phyloP scores from a whole-genome alignment of 1,140 invertebrate genomes.

The Limonius californicus region DNA sequence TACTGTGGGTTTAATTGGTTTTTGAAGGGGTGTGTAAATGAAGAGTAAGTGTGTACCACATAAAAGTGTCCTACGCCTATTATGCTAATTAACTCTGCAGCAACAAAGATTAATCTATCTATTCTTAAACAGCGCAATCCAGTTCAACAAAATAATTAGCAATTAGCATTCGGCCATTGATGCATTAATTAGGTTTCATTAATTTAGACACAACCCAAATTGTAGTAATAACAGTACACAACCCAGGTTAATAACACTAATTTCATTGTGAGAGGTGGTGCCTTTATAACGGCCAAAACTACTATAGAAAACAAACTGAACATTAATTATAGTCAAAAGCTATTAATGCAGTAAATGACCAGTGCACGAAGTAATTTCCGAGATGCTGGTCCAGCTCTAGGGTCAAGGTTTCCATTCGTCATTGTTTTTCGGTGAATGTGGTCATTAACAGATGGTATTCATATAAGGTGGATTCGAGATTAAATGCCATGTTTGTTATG shows the following conservation, averaged over 20 bases:
- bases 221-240: background rate
- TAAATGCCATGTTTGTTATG: too few relatives aligned
- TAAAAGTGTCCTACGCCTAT: too few relatives aligned
- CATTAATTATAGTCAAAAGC: background rate
- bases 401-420: slow-evolving; percentile 11
- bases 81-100: too few relatives aligned
- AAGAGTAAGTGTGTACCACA: too few relatives aligned
- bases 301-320: slow-evolving; percentile 1
- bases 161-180: too few relatives aligned
- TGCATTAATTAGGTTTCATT: too few relatives aligned
- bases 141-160: too few relatives aligned
- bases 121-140: too few relatives aligned
- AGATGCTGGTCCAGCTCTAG: background rate
- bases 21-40: too few relatives aligned
- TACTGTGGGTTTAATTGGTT: too few relatives aligned
- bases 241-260: background rate
- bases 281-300: background rate
- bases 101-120: too few relatives aligned
- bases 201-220: too few relatives aligned
- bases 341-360: slow-evolving; percentile 7
- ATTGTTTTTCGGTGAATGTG: background rate
- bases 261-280: background rate
- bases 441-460: background rate
- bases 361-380: slow-evolving; percentile 9
- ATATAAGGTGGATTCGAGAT: background rate